phyloP scores from a whole-genome alignment of 2,797 vertebrate genomes.

The Arrhamphus sclerolepis region DNA sequence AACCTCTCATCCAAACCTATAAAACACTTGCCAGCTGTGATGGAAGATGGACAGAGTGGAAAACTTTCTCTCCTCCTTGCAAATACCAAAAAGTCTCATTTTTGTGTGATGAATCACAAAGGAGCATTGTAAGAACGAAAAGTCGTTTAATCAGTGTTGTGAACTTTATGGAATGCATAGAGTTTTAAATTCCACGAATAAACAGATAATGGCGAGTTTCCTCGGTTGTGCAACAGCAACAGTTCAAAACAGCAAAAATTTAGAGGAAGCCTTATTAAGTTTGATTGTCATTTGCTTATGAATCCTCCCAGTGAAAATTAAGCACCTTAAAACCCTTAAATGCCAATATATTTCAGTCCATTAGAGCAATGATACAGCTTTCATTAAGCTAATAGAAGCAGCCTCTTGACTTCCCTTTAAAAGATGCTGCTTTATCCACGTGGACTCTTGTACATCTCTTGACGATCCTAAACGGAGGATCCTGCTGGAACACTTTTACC shows the following conservation, averaged over 20 bases:
- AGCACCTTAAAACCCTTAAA: too few relatives aligned
- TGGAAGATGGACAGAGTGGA: slow-evolving; percentile 45
- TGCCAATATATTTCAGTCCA: too few relatives aligned
- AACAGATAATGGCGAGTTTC: too few relatives aligned
- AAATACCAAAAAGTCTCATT: slow-evolving; percentile 36
- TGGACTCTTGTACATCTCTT: neutral
- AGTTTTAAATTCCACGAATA: too few relatives aligned
- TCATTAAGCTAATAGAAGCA: neutral
- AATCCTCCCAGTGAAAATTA: too few relatives aligned
- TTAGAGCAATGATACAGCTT: neutral
- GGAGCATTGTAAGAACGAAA: neutral
- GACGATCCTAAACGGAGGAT: too few relatives aligned
- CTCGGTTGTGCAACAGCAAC: too few relatives aligned
- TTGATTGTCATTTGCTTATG: too few relatives aligned
- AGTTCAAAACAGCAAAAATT: too few relatives aligned
- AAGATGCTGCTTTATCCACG: neutral
- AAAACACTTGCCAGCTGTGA: slow-evolving; percentile 34
- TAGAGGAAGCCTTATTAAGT: too few relatives aligned
- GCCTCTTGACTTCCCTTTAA: neutral
- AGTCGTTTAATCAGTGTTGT: neutral
- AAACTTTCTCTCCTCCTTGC: slow-evolving; percentile 9
- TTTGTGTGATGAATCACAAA: too few relatives aligned
- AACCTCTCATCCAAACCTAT: too few relatives aligned
- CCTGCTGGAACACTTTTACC: slow-evolving; percentile 30
- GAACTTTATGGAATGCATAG: neutral